Percentiles rank a stretch among this genome's conserved stretches.
phyloP scores from a whole-genome alignment of 2,113 vertebrate species.

The Larimichthys polyactis region DNA sequence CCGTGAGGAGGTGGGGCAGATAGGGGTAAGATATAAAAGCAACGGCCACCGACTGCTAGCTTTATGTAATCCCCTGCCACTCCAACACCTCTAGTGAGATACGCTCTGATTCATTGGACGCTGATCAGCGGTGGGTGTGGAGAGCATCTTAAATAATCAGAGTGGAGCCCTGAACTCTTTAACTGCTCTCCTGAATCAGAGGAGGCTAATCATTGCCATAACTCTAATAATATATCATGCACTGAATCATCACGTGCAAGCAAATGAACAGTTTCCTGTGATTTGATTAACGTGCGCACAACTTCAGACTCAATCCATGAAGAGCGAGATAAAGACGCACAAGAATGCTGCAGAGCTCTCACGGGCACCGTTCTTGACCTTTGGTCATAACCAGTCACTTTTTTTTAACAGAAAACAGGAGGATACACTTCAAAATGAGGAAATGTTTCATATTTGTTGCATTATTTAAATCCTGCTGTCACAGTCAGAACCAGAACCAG shows the following conservation, averaged over 20 bases:
- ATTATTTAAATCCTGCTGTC: no score
- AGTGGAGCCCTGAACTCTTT: conserved; percentile 33
- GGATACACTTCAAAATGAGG: background rate
- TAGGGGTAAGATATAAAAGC: background rate
- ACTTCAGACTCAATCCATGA: background rate
- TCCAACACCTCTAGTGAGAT: conserved; percentile 12
- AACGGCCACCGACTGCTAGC: conserved; percentile 31
- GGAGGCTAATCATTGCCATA: conserved; percentile 27
- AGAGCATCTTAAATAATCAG: conserved; percentile 38
- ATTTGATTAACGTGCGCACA: background rate
- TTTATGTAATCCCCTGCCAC: conserved; percentile 27
- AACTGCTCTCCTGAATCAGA: conserved; percentile 41
- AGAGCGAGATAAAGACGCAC: background rate
- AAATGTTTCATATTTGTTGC: no score
- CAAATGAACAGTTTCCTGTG: background rate
- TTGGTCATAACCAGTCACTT: no score
- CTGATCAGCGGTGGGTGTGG: conserved; percentile 32
- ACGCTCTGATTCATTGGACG: conserved; percentile 23
- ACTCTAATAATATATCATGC: conserved; percentile 9
- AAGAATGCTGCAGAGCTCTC: background rate
- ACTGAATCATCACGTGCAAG: conserved; percentile 6
- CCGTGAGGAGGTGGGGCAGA: background rate
- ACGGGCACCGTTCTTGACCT: no score
- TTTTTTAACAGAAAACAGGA: no score
- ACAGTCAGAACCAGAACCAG: no score